Evolutionary conservation across 92 coral and sea anemone genomes (phyloP).

Genomic region (Bergia puertoricense): DNA sequence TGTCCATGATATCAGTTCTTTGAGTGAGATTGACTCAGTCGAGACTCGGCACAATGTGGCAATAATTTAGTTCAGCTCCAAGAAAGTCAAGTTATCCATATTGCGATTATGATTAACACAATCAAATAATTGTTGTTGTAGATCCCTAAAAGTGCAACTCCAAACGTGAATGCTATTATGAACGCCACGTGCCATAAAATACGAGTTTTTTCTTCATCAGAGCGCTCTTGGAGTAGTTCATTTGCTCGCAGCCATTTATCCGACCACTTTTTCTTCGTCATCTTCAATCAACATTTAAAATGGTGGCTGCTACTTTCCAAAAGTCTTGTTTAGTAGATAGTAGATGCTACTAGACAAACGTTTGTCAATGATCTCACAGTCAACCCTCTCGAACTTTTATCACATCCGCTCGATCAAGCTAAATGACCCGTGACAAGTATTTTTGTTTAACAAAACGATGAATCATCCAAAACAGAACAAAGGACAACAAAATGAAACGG

Average conservation of each 20-base stretch:
- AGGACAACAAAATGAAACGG: too few relatives aligned
- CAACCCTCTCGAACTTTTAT: too few relatives aligned
- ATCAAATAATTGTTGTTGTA: conserved; percentile 77
- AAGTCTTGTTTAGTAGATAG: background rate
- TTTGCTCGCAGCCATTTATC: conserved; percentile 59
- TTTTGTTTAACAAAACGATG: too few relatives aligned
- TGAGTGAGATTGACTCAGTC: background rate
- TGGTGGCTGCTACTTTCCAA: background rate
- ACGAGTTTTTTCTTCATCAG: conserved; percentile 52
- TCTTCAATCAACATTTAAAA: background rate
- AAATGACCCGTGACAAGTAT: background rate
- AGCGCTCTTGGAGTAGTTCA: conserved; percentile 36
- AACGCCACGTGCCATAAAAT: conserved; percentile 64
- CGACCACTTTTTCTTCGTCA: background rate
- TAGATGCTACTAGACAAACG: background rate
- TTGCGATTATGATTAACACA: conserved; percentile 74
- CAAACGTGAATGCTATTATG: conserved; percentile 75
- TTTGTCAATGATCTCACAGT: background rate
- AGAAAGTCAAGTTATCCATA: conserved; percentile 70
- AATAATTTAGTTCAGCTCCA: too few relatives aligned
- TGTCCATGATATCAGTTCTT: too few relatives aligned
- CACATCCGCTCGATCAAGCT: background rate
- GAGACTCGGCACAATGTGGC: too few relatives aligned
- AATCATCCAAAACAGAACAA: too few relatives aligned
- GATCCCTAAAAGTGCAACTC: conserved; percentile 68